Evolutionary conservation across 2,888 invertebrate genomes (phyloP).

Genomic region (Campopleginae sp.): DNA sequence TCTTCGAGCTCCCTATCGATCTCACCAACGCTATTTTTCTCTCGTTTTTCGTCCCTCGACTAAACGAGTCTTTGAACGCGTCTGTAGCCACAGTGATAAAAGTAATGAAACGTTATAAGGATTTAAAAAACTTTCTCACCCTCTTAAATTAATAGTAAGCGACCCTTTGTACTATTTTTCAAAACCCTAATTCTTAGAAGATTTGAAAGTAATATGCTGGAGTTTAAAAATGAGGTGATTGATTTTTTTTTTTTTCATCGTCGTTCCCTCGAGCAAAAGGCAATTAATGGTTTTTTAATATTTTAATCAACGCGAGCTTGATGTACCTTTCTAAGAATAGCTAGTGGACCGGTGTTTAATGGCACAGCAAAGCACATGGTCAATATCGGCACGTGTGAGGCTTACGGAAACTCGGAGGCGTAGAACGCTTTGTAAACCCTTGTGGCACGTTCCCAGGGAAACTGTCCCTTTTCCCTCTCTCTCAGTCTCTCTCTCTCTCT

Average conservation of each 20-base stretch:
- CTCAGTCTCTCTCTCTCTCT: constrained; percentile 1
- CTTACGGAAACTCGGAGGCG: constrained; percentile 13
- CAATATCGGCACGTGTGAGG: constrained; percentile 49
- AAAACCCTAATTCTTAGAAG: neutral
- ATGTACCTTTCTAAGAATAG: constrained; percentile 1
- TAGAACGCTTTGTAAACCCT: constrained; percentile 54
- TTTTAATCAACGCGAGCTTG: neutral
- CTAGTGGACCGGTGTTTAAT: constrained; percentile 10
- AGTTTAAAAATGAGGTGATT: neutral
- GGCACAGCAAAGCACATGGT: constrained; percentile 5
- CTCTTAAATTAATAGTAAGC: neutral
- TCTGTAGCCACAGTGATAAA: constrained; percentile 8
- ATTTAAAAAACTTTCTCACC: constrained; percentile 1
- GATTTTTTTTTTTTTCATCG: neutral
- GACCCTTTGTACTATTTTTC: neutral
- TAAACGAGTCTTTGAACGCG: constrained; percentile 40
- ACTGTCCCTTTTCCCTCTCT: constrained; percentile 1
- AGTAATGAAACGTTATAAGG: neutral
- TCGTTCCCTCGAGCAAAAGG: neutral
- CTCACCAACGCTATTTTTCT: constrained; percentile 16
- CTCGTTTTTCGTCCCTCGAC: constrained; percentile 34
- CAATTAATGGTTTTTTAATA: neutral
- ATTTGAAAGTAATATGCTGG: neutral
- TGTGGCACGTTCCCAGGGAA: constrained; percentile 49
- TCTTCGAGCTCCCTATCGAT: constrained; percentile 12